Evolutionary conservation across 2,113 vertebrate species (phyloP), one percentile per base, ranked within the genome.

Genomic region (Peromyscus maniculatus): DNA sequence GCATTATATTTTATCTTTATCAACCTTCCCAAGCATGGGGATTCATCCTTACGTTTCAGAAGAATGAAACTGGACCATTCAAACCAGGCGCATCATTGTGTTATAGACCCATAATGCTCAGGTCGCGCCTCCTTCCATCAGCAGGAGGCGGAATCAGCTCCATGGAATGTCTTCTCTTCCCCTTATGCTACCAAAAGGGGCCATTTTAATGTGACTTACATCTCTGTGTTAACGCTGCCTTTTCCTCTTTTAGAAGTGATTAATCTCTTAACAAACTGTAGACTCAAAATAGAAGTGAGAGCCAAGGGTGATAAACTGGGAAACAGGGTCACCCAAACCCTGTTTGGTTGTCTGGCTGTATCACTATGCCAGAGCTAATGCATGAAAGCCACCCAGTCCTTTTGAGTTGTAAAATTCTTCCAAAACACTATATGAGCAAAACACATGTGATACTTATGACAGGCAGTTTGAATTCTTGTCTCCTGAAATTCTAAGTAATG

Each of bases 1-100:
- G 77, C 67, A 84, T 87, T 91, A 55, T 82, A 33, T 84, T 95
- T 97, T 95, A 94, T 87, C 90, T 95, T 93, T 88, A 91, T 95
- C 95, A 94, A 77, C 80, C 33, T 72, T 90, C 69, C 69, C 75
- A 62, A 77, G 79, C 64, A 88, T 43, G 52, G 86, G 57, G 93
- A 79, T 59, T 67, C 88, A 92, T 69, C 26, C 91, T 91, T n/a
- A 46, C 67, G 66, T 74, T 87, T 88, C 72, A 82, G 86, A 95
- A 49, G 36, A 87, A 91, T 52, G 43, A 92, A 90, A 97, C 0
- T 36, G 19, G 71, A 89, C 67, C 26, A 64, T 72, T 64, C 55
- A 55, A 84, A 52, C 28, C 0, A 74, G 57, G n/a, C 46, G 19
- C n/a, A 39, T 33, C 8, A 31, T 87, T 95, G 64, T 69, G 87